Base-by-base conservation (phyloP, 2,113 vertebrate species). In the Sclerurus mexicanus region DNA sequence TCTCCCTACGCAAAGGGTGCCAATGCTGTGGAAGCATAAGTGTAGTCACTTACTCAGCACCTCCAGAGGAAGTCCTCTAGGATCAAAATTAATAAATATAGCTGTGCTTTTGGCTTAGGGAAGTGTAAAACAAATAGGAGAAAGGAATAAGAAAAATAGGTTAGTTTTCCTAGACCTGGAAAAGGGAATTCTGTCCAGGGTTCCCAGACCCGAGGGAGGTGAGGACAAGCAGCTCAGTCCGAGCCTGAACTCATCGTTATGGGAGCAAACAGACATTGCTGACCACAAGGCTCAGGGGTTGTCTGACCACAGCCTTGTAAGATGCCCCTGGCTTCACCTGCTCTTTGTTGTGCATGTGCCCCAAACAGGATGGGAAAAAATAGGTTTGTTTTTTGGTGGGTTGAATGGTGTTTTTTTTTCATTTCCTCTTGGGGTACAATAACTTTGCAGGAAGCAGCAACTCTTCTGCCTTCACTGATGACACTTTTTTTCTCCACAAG, bases 191-290 rank as follows among this genome's bases (percentile, higher is more conserved):
- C 3, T 3, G 23, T 14, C 19, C 10, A 7, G 13, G 17, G 35
- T 20, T 86, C 16, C 30, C 0, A 0, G 47, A 44, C 2, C 9
- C 0, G 0, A 20, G 7, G 23, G 31, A 77, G 10, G 2, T 42
- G 30, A 78, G n/a, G 27, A 39, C 15, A 31, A 2, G 4, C 28
- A 62, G 50, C 17, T 31, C 1, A 2, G 16, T 42, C 50, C 12
- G 46, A 81, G 40, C 0, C 4, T 30, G n/a, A 58, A 21, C 23
- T 52, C 1, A 1, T 14, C 58, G 46, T 49, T 44, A 13, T 0
- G 14, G 40, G 11, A 81, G 47, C 19, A 58, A 35, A 35, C 50
- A 46, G 71, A 39, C 0, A 1, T 23, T 69, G n/a, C 37, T 83
- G 53, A 35, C 23, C 31, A 2, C 1, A 0, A 21, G 46, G 15